Conservation (phyloP, 2,888 invertebrate species). For the Mesorhabditis belari region DNA sequence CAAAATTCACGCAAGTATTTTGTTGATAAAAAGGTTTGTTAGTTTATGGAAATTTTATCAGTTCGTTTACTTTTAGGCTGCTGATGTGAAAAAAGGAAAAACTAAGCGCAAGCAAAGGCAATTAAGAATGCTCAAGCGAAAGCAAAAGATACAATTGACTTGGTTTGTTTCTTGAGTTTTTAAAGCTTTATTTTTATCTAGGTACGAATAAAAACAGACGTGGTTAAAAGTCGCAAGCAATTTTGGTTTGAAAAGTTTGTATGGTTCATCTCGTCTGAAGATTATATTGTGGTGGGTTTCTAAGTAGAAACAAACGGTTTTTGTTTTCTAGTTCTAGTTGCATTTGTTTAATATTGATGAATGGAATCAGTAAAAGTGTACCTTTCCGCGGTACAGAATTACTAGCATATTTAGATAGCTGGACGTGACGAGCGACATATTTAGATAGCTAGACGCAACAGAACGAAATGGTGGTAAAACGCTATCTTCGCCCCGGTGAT, state of each 20-base stretch:
- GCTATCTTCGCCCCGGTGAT: slow-evolving; percentile 63
- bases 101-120: slow-evolving; percentile 86
- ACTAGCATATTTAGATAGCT: slow-evolving; percentile 59
- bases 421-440: slow-evolving; percentile 91
- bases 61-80: not conserved
- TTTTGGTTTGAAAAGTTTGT: slow-evolving; percentile 99
- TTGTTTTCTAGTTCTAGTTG: too few species aligned
- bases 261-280: slow-evolving; percentile 96
- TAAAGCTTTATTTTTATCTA: slow-evolving; percentile 4
- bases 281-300: slow-evolving; percentile 68
- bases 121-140: slow-evolving; percentile 72
- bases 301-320: too few species aligned
- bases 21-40: slow-evolving; percentile 70
- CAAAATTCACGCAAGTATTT: slow-evolving; percentile 89
- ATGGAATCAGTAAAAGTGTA: too few species aligned
- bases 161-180: slow-evolving; percentile 8
- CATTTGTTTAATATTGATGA: too few species aligned
- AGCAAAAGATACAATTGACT: slow-evolving; percentile 30
- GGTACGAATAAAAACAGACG: slow-evolving; percentile 67
- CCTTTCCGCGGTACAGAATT: too few species aligned
- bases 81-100: slow-evolving; percentile 69
- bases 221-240: slow-evolving; percentile 84
- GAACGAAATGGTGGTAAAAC: slow-evolving; percentile 94
- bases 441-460: too few species aligned
- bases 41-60: too few species aligned